Evolutionary conservation across 1,140 invertebrate genomes (phyloP).

Genomic region (Philopotamus ludificatus): DNA sequence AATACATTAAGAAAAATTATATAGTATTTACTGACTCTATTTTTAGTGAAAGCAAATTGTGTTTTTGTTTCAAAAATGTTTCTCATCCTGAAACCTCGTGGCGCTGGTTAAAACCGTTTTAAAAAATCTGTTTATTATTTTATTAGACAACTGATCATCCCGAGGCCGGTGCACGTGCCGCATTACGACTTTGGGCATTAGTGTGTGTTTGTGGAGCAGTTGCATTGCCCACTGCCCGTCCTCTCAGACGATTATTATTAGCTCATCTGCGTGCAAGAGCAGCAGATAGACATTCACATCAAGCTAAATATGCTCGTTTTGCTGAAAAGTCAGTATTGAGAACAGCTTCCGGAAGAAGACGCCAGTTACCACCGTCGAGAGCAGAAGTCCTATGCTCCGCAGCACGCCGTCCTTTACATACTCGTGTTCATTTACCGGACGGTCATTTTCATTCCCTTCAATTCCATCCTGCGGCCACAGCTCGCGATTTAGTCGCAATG

Average conservation of each 20-base stretch:
- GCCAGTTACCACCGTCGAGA: constrained; percentile 89
- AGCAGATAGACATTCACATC: constrained; percentile 86
- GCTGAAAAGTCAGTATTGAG: constrained; percentile 87
- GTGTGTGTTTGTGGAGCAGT: constrained; percentile 86
- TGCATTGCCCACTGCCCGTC: constrained; percentile 79
- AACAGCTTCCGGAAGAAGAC: constrained; percentile 80
- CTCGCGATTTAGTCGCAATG: constrained; percentile 85
- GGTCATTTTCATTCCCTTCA: constrained; percentile 93
- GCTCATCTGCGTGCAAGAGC: constrained; percentile 86
- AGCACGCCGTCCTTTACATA: constrained; percentile 85
- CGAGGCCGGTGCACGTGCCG: constrained; percentile 69
- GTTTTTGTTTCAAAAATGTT: no score
- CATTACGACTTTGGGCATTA: constrained; percentile 86
- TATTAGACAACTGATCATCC: constrained; percentile 86
- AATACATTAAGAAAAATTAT: no score
- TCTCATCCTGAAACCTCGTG: no score
- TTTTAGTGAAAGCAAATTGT: no score
- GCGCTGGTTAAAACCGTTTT: no score
- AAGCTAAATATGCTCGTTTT: constrained; percentile 92
- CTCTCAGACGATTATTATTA: constrained; percentile 84
- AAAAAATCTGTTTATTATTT: no score
- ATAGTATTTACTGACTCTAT: no score
- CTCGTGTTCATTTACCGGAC: constrained; percentile 90
- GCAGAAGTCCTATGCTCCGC: constrained; percentile 93
- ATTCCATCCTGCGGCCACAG: constrained; percentile 91